A percentile compares a stretch with the other conserved stretches of the same genome.
Conservation (phyloP, 2,888 invertebrate species). For the Harpalus rubripes region DNA sequence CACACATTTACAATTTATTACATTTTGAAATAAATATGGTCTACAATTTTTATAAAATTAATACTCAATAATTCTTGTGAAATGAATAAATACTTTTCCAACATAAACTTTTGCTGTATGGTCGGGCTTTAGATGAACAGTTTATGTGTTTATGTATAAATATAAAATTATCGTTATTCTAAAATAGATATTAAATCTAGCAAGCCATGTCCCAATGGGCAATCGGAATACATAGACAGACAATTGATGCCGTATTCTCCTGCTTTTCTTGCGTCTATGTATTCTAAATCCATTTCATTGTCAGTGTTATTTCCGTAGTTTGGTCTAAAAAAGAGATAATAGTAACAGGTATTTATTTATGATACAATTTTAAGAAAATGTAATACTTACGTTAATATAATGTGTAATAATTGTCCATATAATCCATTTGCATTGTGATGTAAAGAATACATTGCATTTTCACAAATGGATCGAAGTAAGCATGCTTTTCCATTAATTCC, state of each 20-base stretch:
- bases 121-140: too few species aligned
- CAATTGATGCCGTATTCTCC: slow-evolving; percentile 84
- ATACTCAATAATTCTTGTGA: too few species aligned
- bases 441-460: slow-evolving; percentile 83
- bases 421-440: slow-evolving; percentile 83
- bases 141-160: too few species aligned
- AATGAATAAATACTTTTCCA: too few species aligned
- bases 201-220: slow-evolving; percentile 82
- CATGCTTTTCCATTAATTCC: slow-evolving; percentile 84
- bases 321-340: slow-evolving; percentile 77
- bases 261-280: slow-evolving; percentile 82
- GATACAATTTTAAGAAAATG: slow-evolving; percentile 60
- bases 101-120: too few species aligned
- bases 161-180: slow-evolving; percentile 9
- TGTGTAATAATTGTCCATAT: slow-evolving; percentile 87
- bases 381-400: slow-evolving; percentile 84
- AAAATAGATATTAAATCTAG: slow-evolving; percentile 80
- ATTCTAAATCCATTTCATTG: slow-evolving; percentile 79
- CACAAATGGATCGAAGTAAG: slow-evolving; percentile 87
- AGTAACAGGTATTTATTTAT: slow-evolving; percentile 24
- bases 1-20: too few species aligned
- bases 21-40: too few species aligned
- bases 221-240: slow-evolving; percentile 80
- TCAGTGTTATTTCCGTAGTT: slow-evolving; percentile 78
- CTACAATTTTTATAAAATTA: too few species aligned